phyloP scores from a whole-genome alignment of 2,888 invertebrate species.

The Synanthedon tipuliformis region DNA sequence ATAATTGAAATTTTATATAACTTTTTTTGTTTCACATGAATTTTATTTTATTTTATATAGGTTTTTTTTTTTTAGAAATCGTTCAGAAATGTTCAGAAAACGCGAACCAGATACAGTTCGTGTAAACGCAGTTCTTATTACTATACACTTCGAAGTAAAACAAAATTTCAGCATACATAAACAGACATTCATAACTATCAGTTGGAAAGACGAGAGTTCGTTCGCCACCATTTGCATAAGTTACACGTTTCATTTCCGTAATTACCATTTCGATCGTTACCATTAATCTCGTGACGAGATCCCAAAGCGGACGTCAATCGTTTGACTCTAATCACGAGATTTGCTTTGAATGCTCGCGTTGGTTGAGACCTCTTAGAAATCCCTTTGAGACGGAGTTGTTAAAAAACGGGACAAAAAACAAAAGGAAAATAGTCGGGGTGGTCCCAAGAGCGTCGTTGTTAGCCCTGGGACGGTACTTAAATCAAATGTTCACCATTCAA shows the following conservation, averaged over 20 bases:
- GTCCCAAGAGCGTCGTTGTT: slow-evolving; percentile 53
- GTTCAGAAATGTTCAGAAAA: too few relatives aligned
- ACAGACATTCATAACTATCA: slow-evolving; percentile 31
- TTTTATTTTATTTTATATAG: too few relatives aligned
- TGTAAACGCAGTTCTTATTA: too few relatives aligned
- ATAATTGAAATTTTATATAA: too few relatives aligned
- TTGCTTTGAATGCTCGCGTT: slow-evolving; percentile 44
- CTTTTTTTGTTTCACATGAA: too few relatives aligned
- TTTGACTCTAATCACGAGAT: slow-evolving; percentile 50
- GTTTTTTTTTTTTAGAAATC: too few relatives aligned
- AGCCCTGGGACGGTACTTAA: slow-evolving; percentile 64
- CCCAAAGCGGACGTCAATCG: slow-evolving; percentile 45
- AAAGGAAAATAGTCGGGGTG: slow-evolving; percentile 65
- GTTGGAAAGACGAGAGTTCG: slow-evolving; percentile 27
- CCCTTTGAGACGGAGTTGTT: slow-evolving; percentile 56
- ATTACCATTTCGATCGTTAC: slow-evolving; percentile 47
- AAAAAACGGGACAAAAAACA: slow-evolving; percentile 56
- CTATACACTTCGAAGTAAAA: background rate
- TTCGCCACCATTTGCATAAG: slow-evolving; percentile 7
- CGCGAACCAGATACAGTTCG: too few relatives aligned
- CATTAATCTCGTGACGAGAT: slow-evolving; percentile 47
- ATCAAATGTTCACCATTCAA: slow-evolving; percentile 66
- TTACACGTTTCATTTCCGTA: slow-evolving; percentile 50
- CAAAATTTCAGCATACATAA: background rate
- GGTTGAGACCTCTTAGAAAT: slow-evolving; percentile 41